Conservation (phyloP, 1,140 invertebrate species). For the Tetramorium alpestre region DNA sequence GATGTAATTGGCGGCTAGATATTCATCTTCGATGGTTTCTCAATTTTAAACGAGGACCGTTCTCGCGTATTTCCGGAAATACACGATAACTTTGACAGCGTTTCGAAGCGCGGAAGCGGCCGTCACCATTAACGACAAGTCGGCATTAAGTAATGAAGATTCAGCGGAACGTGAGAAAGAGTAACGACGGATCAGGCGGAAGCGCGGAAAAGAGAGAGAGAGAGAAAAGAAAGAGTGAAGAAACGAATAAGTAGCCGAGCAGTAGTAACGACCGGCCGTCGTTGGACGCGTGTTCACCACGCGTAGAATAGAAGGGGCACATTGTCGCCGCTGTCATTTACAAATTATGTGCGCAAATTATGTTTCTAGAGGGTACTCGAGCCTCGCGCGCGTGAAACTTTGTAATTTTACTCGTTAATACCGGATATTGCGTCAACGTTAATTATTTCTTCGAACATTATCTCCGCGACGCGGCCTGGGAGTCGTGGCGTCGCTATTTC, state of each 20-base stretch:
- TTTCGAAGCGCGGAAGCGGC: not conserved
- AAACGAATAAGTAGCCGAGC: slow-evolving; percentile 44
- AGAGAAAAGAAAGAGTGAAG: slow-evolving; percentile 12
- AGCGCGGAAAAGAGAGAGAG: not conserved
- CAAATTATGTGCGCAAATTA: slow-evolving; percentile 39
- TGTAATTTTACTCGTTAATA: slow-evolving; percentile 62
- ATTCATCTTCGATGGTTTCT: not conserved
- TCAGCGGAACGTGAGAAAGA: slow-evolving; percentile 22
- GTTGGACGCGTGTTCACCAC: slow-evolving; percentile 52
- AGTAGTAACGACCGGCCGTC: slow-evolving; percentile 68
- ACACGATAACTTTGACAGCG: not conserved
- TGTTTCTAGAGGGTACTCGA: slow-evolving; percentile 6
- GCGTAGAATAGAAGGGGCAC: slow-evolving; percentile 24
- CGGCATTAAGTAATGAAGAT: slow-evolving; percentile 59
- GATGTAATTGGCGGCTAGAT: not conserved
- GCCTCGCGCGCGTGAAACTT: slow-evolving; percentile 21
- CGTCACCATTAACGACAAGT: slow-evolving; percentile 23
- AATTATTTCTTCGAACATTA: slow-evolving; percentile 50
- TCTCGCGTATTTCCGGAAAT: not conserved
- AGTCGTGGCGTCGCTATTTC: slow-evolving; percentile 5
- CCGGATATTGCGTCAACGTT: slow-evolving; percentile 59
- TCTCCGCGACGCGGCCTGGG: not conserved
- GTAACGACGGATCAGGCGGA: not conserved
- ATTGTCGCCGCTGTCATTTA: slow-evolving; percentile 51
- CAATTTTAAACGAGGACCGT: slow-evolving; percentile 19